A percentile compares a stretch with the other conserved stretches of the same genome.
Conservation (phyloP, 53 echinoderm and acorn worm species). For the Antedon mediterranea region DNA sequence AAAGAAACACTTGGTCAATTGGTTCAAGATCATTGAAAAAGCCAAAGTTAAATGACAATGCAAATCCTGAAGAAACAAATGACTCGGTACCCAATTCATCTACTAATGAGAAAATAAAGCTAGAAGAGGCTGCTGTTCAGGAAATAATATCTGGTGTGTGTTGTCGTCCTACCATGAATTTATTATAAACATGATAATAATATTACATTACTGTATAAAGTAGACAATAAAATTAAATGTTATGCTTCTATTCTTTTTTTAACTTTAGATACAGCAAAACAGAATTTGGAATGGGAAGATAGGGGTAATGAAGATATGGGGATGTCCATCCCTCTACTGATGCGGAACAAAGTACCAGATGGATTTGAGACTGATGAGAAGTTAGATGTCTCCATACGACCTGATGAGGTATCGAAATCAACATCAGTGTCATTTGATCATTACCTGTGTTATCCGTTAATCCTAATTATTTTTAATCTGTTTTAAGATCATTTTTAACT, state of each 20-base stretch:
- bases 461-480: no score
- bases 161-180: no score
- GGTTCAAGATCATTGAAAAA: neutral
- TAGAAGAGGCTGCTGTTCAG: conserved; percentile 65
- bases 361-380: conserved; percentile 79
- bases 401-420: conserved; percentile 35
- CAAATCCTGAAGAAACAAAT: neutral
- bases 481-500: no score
- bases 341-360: conserved; percentile 82
- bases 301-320: conserved; percentile 39
- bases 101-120: neutral
- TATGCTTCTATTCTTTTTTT: neutral
- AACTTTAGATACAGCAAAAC: conserved; percentile 38
- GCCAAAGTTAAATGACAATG: neutral
- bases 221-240: neutral
- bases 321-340: conserved; percentile 58
- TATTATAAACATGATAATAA: no score
- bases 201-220: neutral
- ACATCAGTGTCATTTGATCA: no score
- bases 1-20: conserved; percentile 33
- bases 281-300: conserved; percentile 59
- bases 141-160: conserved; percentile 87
- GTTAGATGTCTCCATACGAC: conserved; percentile 78
- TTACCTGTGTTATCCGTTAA: no score
- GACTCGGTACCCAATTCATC: no score